Base-by-base conservation (phyloP, 2,113 vertebrate species). In the Muntiacus reevesi region DNA sequence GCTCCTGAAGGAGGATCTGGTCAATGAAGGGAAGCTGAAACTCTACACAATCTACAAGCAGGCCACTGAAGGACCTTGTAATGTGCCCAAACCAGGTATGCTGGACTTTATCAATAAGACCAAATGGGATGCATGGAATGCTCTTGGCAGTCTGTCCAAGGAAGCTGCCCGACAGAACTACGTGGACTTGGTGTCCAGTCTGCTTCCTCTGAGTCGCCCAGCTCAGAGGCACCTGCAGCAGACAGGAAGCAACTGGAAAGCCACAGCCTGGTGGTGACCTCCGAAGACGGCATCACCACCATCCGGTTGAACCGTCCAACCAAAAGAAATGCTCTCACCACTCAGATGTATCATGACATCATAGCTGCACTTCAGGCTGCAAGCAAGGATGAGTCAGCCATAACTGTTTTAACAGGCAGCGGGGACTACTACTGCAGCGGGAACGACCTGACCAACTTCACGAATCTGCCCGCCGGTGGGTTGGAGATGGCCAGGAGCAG, bases 1-100 rank as follows among this genome's bases (percentile, higher is more conserved):
- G 30, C 97, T 98, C 15, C 98, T 99, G 98, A 99, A 99, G 95
- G 98, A 99, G 0, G 99, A 99, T 81, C 99, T 99, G 9, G 99
- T 99, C 28, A 99, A 99, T 96, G 99, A 99, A 91, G 98, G 98
- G 14, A 99, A 99, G 74, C 98, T 99, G 86, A 99, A 99, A 97
- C 99, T 99, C 91, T 99, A 99, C 15, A 99, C 98, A 21, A 98
- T 99, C 25, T 99, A 99, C 98, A 99, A 99, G 98, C 99, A 99
- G 99, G 99, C 99, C 92, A 99, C 99, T 16, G 99, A 99, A 94
- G 99, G 99, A 40, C 98, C 99, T 81, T 99, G 99, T 96, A 99
- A 97, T 97, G 96, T 98, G 27, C 99, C 99, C 47, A 99, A 99
- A 98, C 99, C 99, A 2, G 98, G 99, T 27, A 98, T 99, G 99